These are phyloP conservation scores for Varroa destructor DNA, from an alignment of 1,140 invertebrate species.

Conservation along the genomic window DNA sequence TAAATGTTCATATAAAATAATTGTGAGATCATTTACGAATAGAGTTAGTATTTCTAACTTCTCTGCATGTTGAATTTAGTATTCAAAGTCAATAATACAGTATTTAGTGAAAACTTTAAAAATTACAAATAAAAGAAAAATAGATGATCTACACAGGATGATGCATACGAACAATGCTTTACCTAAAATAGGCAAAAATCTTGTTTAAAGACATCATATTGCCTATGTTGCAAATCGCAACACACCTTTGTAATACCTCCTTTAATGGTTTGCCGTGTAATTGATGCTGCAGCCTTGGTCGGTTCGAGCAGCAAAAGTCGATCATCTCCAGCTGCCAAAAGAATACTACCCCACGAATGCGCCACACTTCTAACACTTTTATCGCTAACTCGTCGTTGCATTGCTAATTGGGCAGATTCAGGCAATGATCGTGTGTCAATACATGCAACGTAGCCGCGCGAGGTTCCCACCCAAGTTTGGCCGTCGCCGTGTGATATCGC, in stretches of 20 bases:
- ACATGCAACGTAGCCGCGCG: slow-evolving; percentile 19
- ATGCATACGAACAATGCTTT: neutral
- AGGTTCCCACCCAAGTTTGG: slow-evolving; percentile 25
- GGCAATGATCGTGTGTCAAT: neutral
- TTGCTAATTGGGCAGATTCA: neutral
- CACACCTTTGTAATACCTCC: slow-evolving; percentile 14
- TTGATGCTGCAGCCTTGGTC: neutral
- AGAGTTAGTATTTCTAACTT: no score
- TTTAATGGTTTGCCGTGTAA: slow-evolving; percentile 9
- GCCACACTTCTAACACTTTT: slow-evolving; percentile 3
- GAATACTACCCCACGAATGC: slow-evolving; percentile 21
- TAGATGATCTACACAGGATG: neutral
- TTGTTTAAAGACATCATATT: no score
- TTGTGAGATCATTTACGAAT: no score
- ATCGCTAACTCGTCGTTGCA: slow-evolving; percentile 9
- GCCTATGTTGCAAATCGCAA: no score
- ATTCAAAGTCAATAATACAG: neutral
- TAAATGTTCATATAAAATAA: neutral
- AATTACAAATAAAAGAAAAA: neutral
- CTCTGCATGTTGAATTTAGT: no score
- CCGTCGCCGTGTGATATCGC: slow-evolving; percentile 4
- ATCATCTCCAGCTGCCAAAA: slow-evolving; percentile 8
- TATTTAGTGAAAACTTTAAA: neutral
- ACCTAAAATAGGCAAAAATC: no score
- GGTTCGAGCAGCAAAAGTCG: slow-evolving; percentile 10